These are phyloP conservation scores for Telmatochromis bifrenatus DNA, from an alignment of 2,113 vertebrate species.

Conservation along the genomic window DNA sequence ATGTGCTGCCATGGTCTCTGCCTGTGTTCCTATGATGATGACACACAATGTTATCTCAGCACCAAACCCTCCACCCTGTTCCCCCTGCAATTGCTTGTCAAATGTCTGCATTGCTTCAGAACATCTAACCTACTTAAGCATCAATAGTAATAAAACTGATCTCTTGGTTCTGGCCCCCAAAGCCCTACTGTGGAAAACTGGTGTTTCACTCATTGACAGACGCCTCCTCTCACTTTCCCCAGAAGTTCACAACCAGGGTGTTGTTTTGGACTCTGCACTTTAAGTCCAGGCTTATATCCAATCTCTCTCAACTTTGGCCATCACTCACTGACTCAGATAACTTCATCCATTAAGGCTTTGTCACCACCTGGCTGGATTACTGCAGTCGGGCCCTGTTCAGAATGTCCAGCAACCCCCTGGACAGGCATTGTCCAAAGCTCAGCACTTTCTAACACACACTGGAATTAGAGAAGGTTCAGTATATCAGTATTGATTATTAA, in stretches of 20 bases:
- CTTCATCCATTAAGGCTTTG: background rate
- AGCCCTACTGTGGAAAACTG: background rate
- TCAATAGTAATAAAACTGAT: background rate
- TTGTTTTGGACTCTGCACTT: background rate
- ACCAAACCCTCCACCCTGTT: background rate
- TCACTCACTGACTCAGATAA: background rate
- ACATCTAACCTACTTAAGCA: background rate
- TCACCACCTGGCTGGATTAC: background rate
- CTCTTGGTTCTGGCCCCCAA: background rate
- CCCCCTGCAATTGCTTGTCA: background rate
- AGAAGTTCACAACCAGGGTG: background rate
- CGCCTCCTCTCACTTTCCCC: background rate
- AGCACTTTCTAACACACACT: background rate
- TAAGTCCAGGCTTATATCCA: background rate
- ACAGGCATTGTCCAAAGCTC: background rate
- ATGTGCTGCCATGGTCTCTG: background rate
- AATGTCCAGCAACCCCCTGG: background rate
- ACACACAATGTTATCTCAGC: background rate
- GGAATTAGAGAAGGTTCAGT: background rate
- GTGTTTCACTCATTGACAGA: background rate
- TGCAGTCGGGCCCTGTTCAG: background rate
- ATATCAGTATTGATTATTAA: background rate
- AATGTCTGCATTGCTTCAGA: background rate
- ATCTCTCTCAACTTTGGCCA: background rate
- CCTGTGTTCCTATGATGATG: background rate